These are phyloP conservation scores for Homalodisca vitripennis DNA, from an alignment of 1,140 invertebrate genomes.

Conservation along the genomic window DNA sequence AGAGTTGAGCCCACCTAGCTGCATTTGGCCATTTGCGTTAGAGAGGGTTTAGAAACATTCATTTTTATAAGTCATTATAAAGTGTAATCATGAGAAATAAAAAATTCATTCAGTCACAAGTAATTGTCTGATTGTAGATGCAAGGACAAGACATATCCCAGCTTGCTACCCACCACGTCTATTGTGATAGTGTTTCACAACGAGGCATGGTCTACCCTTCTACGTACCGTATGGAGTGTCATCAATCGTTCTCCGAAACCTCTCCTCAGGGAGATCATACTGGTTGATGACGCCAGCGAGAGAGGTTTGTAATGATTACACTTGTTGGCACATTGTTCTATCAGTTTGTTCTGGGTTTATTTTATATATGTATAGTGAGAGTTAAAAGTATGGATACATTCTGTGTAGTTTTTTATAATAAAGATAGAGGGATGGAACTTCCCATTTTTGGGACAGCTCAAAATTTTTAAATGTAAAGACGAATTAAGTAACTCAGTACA, in stretches of 20 bases:
- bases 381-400: too few species aligned
- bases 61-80: background rate
- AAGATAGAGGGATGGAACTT: too few species aligned
- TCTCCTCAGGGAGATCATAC: constrained; percentile 89
- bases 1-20: too few species aligned
- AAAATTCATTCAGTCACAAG: background rate
- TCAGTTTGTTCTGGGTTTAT: too few species aligned
- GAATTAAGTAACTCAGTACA: too few species aligned
- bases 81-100: background rate
- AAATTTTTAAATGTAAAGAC: too few species aligned
- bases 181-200: constrained; percentile 98
- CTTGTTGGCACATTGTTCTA: too few species aligned
- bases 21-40: too few species aligned
- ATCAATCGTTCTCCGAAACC: constrained; percentile 88
- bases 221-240: constrained; percentile 95
- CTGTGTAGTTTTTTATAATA: too few species aligned
- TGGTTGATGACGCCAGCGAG: constrained; percentile 96
- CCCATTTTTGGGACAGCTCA: too few species aligned
- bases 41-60: too few species aligned
- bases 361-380: too few species aligned
- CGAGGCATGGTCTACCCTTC: constrained; percentile 94
- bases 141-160: constrained; percentile 73
- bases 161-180: constrained; percentile 80
- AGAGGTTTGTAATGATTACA: constrained; percentile 67
- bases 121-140: constrained; percentile 58